Base-by-base conservation (phyloP, 2,113 vertebrate genomes). In the Elephantulus edwardii region DNA sequence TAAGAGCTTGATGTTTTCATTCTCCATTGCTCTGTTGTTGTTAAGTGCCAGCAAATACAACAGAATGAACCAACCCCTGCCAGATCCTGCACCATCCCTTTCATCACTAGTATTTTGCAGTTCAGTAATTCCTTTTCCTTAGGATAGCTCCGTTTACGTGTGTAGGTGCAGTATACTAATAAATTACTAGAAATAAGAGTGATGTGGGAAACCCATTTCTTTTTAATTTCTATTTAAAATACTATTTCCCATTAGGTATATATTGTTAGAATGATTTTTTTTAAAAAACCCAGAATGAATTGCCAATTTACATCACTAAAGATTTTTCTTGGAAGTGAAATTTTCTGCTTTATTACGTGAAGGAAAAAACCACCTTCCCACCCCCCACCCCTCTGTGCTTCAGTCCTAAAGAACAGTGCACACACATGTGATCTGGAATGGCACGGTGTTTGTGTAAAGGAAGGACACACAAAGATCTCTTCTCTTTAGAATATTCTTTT, bases 201-300 rank as follows among this genome's bases (percentile, higher is more conserved):
- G 72, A 90, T 88, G 58, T 52, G 0, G 62, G 50, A 68, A 85
- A 89, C 7, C 44, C 46, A 84, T 50, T 94, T 77, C 1, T 92
- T 95, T 94, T 79, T 12, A 6, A 50, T 72, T 95, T 78, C 1
- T 87, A 91, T 82, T 70, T 94, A 90, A 94, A 95, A 83, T 83
- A 40, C 1, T 20, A 86, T 94, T 93, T 88, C 0, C 35, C 35
- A 12, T 81, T 82, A 16, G 40, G 46, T 80, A 76, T 80, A 70
- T 68, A 82, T 19, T 62, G 48, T 78, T 75, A 78, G 60, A 92
- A 48, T 24, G 54, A 40, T 54, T 8, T 85, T 90, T 90, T 38
- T 71, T 91, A 90, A 54, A 38, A 12, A 93, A 95, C 4, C n/a
- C 50, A 71, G 90, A 86, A 60, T 82, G 0, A 93, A 92, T 86